These are phyloP conservation scores for Denticeps clupeoides DNA, from an alignment of 2,797 vertebrate genomes.

Conservation along the genomic window DNA sequence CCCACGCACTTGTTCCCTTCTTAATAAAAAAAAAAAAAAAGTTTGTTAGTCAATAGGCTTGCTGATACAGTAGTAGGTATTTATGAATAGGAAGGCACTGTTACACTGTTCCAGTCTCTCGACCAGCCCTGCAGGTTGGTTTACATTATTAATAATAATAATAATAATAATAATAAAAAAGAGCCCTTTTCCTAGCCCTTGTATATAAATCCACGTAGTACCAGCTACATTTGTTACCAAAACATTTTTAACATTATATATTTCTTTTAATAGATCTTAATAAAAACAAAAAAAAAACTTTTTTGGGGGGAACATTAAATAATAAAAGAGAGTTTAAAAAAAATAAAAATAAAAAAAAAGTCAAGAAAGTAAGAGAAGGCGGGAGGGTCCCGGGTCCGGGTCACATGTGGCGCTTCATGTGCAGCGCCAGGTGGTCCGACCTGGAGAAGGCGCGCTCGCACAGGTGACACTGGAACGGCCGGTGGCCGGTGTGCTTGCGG, in stretches of 20 bases:
- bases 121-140: slow-evolving; percentile 64
- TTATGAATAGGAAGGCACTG: slow-evolving; percentile 57
- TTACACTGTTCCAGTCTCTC: slow-evolving; percentile 54
- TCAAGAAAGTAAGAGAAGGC: not conserved
- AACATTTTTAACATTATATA: slow-evolving; percentile 57
- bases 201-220: slow-evolving; percentile 65
- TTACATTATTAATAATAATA: no score
- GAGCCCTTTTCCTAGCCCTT: slow-evolving; percentile 56
- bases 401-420: slow-evolving; percentile 98
- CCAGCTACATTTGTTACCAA: slow-evolving; percentile 67
- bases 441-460: slow-evolving; percentile 94
- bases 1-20: slow-evolving; percentile 33
- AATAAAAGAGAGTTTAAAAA: slow-evolving; percentile 29
- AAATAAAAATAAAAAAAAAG: not conserved
- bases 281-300: slow-evolving; percentile 42
- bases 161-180: no score
- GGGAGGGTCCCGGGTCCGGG: slow-evolving; percentile 29
- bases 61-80: slow-evolving; percentile 55
- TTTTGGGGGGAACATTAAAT: slow-evolving; percentile 50
- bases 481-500: slow-evolving; percentile 94
- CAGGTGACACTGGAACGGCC: slow-evolving; percentile 96
- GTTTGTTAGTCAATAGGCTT: slow-evolving; percentile 32
- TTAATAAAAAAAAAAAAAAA: slow-evolving; percentile 3
- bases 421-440: slow-evolving; percentile 92
- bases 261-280: no score